Conservation (phyloP, 2,888 invertebrate genomes). For the Tanypteryx hageni region DNA sequence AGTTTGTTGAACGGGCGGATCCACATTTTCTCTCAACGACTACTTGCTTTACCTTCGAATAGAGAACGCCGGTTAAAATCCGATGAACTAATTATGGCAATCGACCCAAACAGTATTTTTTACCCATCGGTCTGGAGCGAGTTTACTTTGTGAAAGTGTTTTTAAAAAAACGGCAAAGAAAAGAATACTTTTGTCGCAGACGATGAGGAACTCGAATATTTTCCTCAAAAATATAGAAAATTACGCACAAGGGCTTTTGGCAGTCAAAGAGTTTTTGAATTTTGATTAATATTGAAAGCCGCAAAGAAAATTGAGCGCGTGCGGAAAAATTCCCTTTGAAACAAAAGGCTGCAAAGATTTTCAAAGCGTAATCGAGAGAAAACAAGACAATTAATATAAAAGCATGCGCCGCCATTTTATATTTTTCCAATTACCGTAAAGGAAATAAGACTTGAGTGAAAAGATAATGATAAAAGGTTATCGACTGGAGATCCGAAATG, state of each 20-base stretch:
- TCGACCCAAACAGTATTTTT: no score
- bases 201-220: no score
- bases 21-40: no score
- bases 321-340: constrained; percentile 13
- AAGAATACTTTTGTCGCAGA: no score
- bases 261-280: neutral
- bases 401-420: constrained; percentile 14
- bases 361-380: neutral
- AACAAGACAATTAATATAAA: constrained; percentile 24
- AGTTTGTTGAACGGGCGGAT: no score
- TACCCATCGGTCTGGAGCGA: no score
- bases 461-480: constrained; percentile 58
- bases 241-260: neutral
- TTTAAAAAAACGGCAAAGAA: no score
- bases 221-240: no score
- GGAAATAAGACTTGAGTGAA: constrained; percentile 46
- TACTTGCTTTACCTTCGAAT: no score
- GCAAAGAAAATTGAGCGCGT: constrained; percentile 19
- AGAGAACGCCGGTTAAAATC: no score
- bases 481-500: neutral
- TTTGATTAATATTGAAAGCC: constrained; percentile 24
- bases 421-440: constrained; percentile 20
- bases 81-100: no score
- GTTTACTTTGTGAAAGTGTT: no score
- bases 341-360: neutral